These are phyloP conservation scores for Arothron firmamentum DNA, from an alignment of 2,113 vertebrate genomes.

Conservation along the genomic window DNA sequence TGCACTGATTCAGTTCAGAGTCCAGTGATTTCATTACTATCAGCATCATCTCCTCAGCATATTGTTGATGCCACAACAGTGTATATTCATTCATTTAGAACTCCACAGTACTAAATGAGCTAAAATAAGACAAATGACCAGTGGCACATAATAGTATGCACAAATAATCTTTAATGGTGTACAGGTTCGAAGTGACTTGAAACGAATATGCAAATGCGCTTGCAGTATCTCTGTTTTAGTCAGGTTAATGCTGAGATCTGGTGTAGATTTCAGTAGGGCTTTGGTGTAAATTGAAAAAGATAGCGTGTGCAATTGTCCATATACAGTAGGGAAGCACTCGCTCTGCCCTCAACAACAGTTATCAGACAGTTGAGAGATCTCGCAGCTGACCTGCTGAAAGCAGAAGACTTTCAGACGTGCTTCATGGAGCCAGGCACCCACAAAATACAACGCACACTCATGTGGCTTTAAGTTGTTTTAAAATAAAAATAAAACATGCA, in stretches of 20 bases:
- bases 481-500: too few relatives aligned
- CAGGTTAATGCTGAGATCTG: constrained; percentile 7
- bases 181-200: constrained; percentile 13
- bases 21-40: constrained; percentile 42
- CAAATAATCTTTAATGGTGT: constrained; percentile 34
- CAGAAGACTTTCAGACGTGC: constrained; percentile 24
- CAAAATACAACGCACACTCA: too few relatives aligned
- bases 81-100: constrained; percentile 51
- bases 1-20: constrained; percentile 23
- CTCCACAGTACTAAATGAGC: constrained; percentile 27
- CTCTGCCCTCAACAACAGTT: constrained; percentile 24
- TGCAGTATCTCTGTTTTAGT: constrained; percentile 12
- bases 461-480: too few relatives aligned
- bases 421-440: constrained; percentile 3
- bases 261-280: constrained; percentile 3
- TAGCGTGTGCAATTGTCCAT: neutral
- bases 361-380: constrained; percentile 27
- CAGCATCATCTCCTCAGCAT: constrained; percentile 42
- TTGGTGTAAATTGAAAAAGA: constrained; percentile 10
- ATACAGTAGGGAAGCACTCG: constrained; percentile 9
- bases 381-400: constrained; percentile 30
- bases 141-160: constrained; percentile 17
- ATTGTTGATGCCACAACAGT: constrained; percentile 47
- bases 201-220: constrained; percentile 17
- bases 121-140: constrained; percentile 45